Percentiles rank a stretch among this genome's conserved stretches.
Evolutionary conservation across 2,113 vertebrate species (phyloP).

Genomic region (Mastomys natalensis): DNA sequence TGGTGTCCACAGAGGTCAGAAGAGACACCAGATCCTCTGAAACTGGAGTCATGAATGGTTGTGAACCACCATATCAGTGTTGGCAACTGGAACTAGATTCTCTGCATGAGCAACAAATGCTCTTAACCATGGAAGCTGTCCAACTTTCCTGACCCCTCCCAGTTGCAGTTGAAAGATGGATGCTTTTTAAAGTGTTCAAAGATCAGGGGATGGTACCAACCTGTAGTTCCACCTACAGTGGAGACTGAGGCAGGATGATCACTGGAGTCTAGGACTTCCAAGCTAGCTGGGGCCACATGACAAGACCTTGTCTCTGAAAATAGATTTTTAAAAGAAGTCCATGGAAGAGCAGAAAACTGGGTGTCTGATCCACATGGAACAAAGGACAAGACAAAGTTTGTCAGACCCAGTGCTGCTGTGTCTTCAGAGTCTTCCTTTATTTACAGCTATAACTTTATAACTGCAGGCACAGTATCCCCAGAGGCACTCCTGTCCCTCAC

Average conservation of each 20-base stretch:
- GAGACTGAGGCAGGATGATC: not conserved
- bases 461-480: too few species aligned
- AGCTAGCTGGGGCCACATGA: not conserved
- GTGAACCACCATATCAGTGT: not conserved
- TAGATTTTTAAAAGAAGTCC: not conserved
- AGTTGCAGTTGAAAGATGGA: slow-evolving; percentile 3
- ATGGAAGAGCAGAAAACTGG: not conserved
- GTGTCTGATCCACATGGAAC: slow-evolving; percentile 4
- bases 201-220: not conserved
- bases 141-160: not conserved
- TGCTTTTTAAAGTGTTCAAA: not conserved
- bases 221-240: not conserved
- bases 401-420: not conserved
- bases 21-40: not conserved
- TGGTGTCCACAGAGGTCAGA: too few species aligned
- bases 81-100: not conserved
- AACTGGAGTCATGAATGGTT: not conserved
- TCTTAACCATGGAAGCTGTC: not conserved
- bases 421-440: not conserved
- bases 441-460: not conserved
- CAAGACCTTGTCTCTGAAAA: not conserved
- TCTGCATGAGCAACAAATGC: not conserved
- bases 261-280: not conserved
- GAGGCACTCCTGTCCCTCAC: not conserved
- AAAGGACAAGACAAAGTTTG: not conserved